These are phyloP conservation scores for Cataglyphis altisquamis DNA, from an alignment of 2,888 invertebrate species.

Conservation along the genomic window DNA sequence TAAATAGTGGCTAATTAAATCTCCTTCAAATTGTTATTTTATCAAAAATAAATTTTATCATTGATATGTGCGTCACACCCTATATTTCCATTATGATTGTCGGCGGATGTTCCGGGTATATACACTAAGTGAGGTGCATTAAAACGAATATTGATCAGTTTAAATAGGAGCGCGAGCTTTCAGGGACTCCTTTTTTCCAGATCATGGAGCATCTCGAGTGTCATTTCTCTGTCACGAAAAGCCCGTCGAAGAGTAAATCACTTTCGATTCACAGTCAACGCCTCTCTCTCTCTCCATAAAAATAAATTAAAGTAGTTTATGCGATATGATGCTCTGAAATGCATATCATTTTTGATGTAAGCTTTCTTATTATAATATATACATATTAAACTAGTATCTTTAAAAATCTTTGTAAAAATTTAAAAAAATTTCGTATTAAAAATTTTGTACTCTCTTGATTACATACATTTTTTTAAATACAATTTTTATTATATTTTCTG, in stretches of 20 bases:
- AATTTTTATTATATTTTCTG: neutral
- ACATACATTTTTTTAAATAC: neutral
- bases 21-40: neutral
- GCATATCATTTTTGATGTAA: neutral
- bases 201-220: conserved; percentile 69
- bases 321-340: neutral
- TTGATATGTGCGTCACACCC: neutral
- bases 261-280: conserved; percentile 8
- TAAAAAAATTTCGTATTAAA: no score
- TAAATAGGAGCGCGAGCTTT: conserved; percentile 11
- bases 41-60: neutral
- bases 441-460: neutral
- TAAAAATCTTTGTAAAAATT: no score
- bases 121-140: conserved; percentile 57
- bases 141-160: conserved; percentile 65
- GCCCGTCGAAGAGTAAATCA: conserved; percentile 20
- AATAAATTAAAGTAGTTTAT: conserved; percentile 22
- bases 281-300: conserved; percentile 23
- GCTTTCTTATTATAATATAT: neutral
- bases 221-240: conserved; percentile 28
- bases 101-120: conserved; percentile 47
- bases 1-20: neutral
- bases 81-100: conserved; percentile 61
- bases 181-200: conserved; percentile 67
- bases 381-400: neutral